Percentiles rank a stretch among this genome's conserved stretches.
phyloP scores from a whole-genome alignment of 2,797 vertebrate genomes.

The Paratrypauchen microcephalus region DNA sequence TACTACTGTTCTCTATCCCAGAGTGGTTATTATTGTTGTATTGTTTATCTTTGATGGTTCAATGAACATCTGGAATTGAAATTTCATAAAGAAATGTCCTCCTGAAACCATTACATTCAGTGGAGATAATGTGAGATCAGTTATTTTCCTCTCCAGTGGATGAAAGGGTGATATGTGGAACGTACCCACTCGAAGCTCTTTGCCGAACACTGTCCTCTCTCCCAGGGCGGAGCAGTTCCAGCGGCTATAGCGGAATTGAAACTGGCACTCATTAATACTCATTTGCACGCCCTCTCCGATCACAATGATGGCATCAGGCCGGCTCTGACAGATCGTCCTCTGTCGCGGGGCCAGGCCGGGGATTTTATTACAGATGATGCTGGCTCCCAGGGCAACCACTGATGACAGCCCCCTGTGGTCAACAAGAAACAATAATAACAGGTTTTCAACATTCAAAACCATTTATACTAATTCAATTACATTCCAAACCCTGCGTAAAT shows the following conservation, averaged over 20 bases:
- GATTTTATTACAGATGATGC: conserved; percentile 99
- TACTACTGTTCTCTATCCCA: background rate
- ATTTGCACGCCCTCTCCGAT: conserved; percentile 97
- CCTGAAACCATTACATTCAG: background rate
- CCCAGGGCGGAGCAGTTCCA: conserved; percentile 99
- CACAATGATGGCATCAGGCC: conserved; percentile 97
- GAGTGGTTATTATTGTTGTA: background rate
- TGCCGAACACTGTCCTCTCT: conserved; percentile 97
- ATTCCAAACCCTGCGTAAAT: background rate
- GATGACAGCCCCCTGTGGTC: conserved; percentile 91
- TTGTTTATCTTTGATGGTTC: background rate
- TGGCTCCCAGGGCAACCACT: conserved; percentile 96
- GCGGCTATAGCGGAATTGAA: conserved; percentile 94
- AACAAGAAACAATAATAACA: conserved; percentile 23
- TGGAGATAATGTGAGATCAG: too few species aligned
- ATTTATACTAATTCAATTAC: background rate
- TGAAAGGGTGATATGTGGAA: background rate
- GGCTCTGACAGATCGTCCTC: conserved; percentile 97
- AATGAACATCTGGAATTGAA: background rate
- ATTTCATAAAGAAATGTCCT: background rate
- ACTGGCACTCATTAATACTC: conserved; percentile 98
- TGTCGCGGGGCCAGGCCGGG: conserved; percentile 96
- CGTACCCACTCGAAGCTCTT: conserved; percentile 97
- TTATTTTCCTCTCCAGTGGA: too few species aligned
- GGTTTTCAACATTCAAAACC: background rate